Evolutionary conservation across 1,140 invertebrate genomes (phyloP), one percentile per base, ranked within the genome.

Genomic region (Drosophila miranda): DNA sequence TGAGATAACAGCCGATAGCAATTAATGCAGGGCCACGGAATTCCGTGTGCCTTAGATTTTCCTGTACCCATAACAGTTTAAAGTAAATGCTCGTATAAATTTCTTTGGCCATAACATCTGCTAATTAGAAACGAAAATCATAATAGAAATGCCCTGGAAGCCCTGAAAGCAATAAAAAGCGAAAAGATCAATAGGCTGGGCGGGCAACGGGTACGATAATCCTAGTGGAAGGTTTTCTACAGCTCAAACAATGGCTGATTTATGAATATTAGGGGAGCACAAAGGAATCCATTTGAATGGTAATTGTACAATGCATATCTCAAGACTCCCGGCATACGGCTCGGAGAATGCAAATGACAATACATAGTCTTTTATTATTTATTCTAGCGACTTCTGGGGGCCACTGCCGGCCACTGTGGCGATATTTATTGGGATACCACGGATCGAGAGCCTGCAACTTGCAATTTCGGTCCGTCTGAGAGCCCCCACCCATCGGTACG

Each of bases 321-420:
- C 58, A 21, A 63, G 34, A 67, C 45, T 55, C 26, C 55, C 34
- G 49, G 30, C 30, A 11, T 34, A 34, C 1, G 9, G 30, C 0
- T 42, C 67, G 41, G 28, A 11, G 34, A 11, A 38, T 38, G 34
- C 11, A 13, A 68, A 68, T 68, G 63, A 68, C 66, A 68, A 56
- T 43, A n/a, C 21, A 55, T 55, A 68, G 44, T 56, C 50, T 69
- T 44, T 68, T 69, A 68, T 69, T 69, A 69, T 68, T 68, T 69
- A 68, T 69, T 68, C 66, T 68, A 48, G 23, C 30, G n/a, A 68
- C 49, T 68, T 67, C 43, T 67, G 44, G 48, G 48, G 68, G 41
- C 30, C 30, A 34, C 30, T 34, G 30, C 30, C 8, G 8, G 9
- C 8, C 28, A 28, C 14, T 34, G 28, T n/a, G 41, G 50, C 48